Percentiles rank a stretch among this genome's conserved stretches.
phyloP scores from a whole-genome alignment of 2,888 invertebrate genomes.

The Aspidiotus destructor region DNA sequence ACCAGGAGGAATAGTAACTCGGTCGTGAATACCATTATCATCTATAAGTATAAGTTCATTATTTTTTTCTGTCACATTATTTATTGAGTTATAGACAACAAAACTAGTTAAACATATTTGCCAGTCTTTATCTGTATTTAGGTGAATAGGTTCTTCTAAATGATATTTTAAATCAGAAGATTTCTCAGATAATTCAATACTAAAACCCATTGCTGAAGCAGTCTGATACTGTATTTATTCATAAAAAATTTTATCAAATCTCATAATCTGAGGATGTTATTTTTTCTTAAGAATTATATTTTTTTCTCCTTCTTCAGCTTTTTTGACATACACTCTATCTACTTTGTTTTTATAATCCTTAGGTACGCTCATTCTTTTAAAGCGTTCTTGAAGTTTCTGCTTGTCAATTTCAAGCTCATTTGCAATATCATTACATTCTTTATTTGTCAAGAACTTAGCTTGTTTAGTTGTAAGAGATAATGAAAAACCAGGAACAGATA shows the following conservation, averaged over 20 bases:
- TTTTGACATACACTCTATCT: slow-evolving; percentile 5
- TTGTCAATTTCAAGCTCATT: slow-evolving; percentile 13
- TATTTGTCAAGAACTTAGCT: slow-evolving; percentile 4
- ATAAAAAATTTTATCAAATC: slow-evolving; percentile 7
- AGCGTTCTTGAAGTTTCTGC: slow-evolving; percentile 1
- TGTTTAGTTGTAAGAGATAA: slow-evolving; percentile 11
- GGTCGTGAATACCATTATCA: slow-evolving; percentile 8
- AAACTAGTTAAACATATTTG: slow-evolving; percentile 14
- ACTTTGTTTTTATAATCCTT: slow-evolving; percentile 13
- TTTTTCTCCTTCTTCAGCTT: slow-evolving; percentile 11
- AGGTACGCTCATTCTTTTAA: slow-evolving; percentile 6
- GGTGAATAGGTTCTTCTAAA: slow-evolving; percentile 12
- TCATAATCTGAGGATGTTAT: slow-evolving; percentile 1
- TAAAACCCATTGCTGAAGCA: slow-evolving; percentile 8
- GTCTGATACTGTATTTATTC: slow-evolving; percentile 3
- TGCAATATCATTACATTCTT: slow-evolving; percentile 15
- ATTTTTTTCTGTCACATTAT: slow-evolving; percentile 12
- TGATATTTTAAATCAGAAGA: slow-evolving; percentile 7
- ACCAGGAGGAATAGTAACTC: slow-evolving; percentile 23
- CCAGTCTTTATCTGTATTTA: slow-evolving; percentile 11
- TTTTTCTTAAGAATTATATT: background rate
- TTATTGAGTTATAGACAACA: slow-evolving; percentile 5
- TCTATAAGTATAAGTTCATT: slow-evolving; percentile 16
- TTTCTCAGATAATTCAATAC: slow-evolving; percentile 12
- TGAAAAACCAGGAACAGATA: slow-evolving; percentile 8